phyloP scores from a whole-genome alignment of 1,140 invertebrate species.

The Hermatobates lingyangjiaoensis region DNA sequence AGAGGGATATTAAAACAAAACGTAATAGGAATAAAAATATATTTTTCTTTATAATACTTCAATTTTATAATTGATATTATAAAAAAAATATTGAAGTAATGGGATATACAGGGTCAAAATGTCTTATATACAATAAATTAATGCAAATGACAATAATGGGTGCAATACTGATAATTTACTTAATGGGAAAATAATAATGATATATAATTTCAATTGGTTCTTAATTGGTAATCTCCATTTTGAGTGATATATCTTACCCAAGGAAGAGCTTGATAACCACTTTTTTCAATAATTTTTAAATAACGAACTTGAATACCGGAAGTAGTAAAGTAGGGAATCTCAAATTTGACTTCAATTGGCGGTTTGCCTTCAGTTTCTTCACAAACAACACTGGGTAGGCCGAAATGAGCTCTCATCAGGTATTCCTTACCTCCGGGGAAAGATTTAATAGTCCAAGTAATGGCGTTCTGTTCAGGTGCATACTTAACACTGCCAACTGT shows the following conservation, averaged over 20 bases:
- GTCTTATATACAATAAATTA: no score
- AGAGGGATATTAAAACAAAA: no score
- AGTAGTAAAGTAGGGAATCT: constrained; percentile 99
- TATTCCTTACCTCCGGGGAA: constrained; percentile 99
- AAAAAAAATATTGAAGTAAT: no score
- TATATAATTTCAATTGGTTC: constrained; percentile 87
- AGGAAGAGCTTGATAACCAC: constrained; percentile 95
- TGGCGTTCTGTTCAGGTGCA: constrained; percentile 90
- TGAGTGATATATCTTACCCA: constrained; percentile 99
- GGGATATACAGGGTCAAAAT: no score
- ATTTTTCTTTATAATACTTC: no score
- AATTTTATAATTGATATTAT: no score
- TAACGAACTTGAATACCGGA: constrained; percentile 98
- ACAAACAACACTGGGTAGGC: constrained; percentile 87
- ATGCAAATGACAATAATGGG: no score
- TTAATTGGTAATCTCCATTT: constrained; percentile 96
- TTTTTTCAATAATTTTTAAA: constrained; percentile 98
- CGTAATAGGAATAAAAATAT: no score
- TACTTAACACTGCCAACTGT: constrained; percentile 96
- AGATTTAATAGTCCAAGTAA: constrained; percentile 99
- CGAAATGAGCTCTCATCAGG: constrained; percentile 97
- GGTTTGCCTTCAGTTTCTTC: constrained; percentile 94
- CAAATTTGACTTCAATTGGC: constrained; percentile 97
- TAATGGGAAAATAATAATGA: no score
- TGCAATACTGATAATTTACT: no score